phyloP scores from a whole-genome alignment of 2,888 invertebrate genomes.

The Hartigia nigra region DNA sequence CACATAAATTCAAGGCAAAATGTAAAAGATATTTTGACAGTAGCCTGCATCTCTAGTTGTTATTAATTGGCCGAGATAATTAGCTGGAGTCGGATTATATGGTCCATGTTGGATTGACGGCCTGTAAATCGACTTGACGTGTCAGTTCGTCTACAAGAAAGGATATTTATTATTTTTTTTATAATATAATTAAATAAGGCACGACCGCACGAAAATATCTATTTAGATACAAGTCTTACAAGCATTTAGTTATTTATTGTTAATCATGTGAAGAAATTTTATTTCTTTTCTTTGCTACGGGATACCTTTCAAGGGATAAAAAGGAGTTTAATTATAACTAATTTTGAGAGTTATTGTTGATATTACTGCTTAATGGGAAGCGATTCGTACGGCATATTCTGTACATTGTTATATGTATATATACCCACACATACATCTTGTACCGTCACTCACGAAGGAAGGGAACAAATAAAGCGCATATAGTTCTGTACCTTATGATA shows the following conservation, averaged over 20 bases:
- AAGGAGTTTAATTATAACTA: slow-evolving; percentile 12
- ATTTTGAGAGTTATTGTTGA: slow-evolving; percentile 26
- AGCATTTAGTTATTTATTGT: slow-evolving; percentile 1
- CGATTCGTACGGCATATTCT: slow-evolving; percentile 18
- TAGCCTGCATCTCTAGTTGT: background rate
- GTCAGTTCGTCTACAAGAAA: background rate
- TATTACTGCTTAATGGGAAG: slow-evolving; percentile 16
- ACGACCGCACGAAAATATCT: background rate
- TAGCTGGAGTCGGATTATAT: background rate
- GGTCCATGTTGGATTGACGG: background rate
- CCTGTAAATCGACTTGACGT: background rate
- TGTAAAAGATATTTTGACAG: background rate
- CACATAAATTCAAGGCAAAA: background rate
- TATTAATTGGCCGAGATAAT: background rate
- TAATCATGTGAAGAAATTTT: background rate
- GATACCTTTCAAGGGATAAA: slow-evolving; percentile 9
- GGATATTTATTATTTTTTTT: background rate
- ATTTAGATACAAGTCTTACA: background rate
- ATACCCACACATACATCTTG: slow-evolving; percentile 6
- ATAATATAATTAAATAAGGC: background rate
- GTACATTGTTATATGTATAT: slow-evolving; percentile 22
- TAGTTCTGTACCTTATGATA: slow-evolving; percentile 1
- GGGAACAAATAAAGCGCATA: background rate
- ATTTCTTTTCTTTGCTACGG: slow-evolving; percentile 9
- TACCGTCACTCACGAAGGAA: slow-evolving; percentile 25